Conservation (phyloP, 2,113 vertebrate genomes). For the Laticauda laticaudata region DNA sequence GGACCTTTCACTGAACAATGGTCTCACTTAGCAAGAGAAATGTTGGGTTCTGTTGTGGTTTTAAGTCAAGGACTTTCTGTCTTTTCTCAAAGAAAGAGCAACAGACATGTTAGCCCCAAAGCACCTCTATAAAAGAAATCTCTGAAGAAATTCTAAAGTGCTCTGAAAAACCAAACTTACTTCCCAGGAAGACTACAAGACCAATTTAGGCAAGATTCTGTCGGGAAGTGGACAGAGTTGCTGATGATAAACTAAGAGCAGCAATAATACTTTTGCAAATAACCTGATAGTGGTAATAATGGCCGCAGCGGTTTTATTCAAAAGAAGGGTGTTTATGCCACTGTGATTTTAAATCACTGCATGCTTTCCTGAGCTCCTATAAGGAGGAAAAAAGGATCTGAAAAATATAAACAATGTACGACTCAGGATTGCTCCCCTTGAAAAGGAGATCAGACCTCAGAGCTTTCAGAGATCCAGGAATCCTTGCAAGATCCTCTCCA, state of each 20-base stretch:
- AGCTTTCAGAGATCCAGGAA: rapidly evolving
- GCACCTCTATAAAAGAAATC: too few relatives aligned
- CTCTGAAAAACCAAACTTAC: too few relatives aligned
- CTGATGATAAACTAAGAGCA: background rate
- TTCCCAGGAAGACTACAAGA: background rate
- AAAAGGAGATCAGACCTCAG: background rate
- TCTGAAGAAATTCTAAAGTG: background rate
- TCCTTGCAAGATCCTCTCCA: rapidly evolving
- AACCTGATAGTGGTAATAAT: background rate
- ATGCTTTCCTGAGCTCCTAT: background rate
- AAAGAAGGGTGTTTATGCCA: background rate
- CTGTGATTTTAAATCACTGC: background rate
- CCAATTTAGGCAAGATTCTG: background rate
- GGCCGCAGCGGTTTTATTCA: background rate
- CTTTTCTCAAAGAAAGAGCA: too few relatives aligned
- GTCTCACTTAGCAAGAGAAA: too few relatives aligned
- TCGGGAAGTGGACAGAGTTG: background rate
- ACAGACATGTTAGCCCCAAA: too few relatives aligned
- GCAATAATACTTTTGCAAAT: background rate
- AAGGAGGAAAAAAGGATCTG: background rate
- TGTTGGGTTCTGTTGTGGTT: too few relatives aligned
- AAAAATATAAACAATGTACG: background rate
- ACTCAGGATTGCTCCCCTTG: background rate
- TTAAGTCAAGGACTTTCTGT: too few relatives aligned
- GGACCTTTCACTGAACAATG: too few relatives aligned